Percentiles rank a stretch among this genome's conserved stretches.
Evolutionary conservation across 2,888 invertebrate genomes (phyloP).

Genomic region (Cyaniris semiargus): DNA sequence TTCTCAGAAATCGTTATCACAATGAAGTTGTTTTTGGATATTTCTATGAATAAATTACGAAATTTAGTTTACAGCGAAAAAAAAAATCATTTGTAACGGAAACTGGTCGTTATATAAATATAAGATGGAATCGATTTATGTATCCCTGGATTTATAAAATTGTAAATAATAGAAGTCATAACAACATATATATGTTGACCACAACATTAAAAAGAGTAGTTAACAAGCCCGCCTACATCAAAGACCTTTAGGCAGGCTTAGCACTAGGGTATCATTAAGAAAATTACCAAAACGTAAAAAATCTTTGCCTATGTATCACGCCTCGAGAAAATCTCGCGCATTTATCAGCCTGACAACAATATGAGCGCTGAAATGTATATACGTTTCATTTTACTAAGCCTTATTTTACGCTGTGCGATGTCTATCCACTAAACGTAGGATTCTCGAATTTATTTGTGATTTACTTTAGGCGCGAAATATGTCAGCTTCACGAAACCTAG

Average conservation of each 20-base stretch:
- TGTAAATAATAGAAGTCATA: neutral
- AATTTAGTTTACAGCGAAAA: neutral
- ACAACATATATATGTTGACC: neutral
- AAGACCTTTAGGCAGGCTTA: neutral
- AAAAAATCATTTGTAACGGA: neutral
- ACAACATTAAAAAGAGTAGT: neutral
- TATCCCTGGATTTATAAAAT: too few species aligned
- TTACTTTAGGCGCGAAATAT: conserved; percentile 23
- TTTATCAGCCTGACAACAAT: conserved; percentile 27
- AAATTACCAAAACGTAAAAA: conserved; percentile 14
- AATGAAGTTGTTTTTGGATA: neutral
- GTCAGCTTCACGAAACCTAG: conserved; percentile 2
- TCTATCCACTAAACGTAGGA: conserved; percentile 15
- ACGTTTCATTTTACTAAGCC: conserved; percentile 14
- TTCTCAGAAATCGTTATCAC: neutral
- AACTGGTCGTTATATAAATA: neutral
- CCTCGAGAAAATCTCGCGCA: conserved; percentile 10
- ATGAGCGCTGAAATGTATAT: neutral
- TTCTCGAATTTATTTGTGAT: conserved; percentile 23
- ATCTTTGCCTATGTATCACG: neutral
- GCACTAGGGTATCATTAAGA: neutral
- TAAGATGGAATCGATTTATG: neutral
- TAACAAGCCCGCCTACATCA: neutral
- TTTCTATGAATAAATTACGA: neutral
- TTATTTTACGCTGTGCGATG: conserved; percentile 23